A percentile compares a stretch with the other conserved stretches of the same genome.
phyloP scores from a whole-genome alignment of 1,140 invertebrate species.

The Drosophila kurseongensis region DNA sequence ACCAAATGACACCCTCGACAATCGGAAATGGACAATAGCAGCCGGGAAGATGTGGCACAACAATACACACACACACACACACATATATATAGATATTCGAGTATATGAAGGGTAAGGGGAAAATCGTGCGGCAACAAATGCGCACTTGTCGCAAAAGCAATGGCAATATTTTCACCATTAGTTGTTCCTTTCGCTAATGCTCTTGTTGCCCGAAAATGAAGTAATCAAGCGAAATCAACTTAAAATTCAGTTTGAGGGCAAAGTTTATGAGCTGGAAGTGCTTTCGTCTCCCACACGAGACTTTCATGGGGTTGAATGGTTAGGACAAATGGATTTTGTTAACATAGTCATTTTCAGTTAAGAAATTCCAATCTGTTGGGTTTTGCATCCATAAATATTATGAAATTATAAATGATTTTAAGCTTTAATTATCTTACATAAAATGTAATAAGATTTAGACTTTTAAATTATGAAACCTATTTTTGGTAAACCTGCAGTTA shows the following conservation, averaged over 20 bases:
- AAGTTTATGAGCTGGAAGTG: conserved; percentile 72
- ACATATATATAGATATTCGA: no score
- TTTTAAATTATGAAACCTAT: no score
- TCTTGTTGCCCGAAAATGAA: conserved; percentile 46
- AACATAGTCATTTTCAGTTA: background rate
- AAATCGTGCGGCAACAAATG: conserved; percentile 40
- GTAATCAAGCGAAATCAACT: conserved; percentile 56
- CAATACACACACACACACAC: background rate
- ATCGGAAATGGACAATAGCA: conserved; percentile 36
- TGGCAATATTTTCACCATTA: conserved; percentile 80
- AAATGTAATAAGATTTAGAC: no score
- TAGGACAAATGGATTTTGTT: conserved; percentile 1
- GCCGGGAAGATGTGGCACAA: conserved; percentile 8
- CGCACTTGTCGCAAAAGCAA: conserved; percentile 80
- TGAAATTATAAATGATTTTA: no score
- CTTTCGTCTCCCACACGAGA: conserved; percentile 4
- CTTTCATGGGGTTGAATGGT: conserved; percentile 27
- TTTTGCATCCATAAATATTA: background rate
- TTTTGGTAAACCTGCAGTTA: no score
- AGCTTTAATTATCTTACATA: no score
- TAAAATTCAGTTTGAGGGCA: conserved; percentile 55
- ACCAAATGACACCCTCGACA: conserved; percentile 83
- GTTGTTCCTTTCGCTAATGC: conserved; percentile 18
- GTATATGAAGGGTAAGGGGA: no score
- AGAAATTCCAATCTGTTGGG: conserved; percentile 4